A percentile compares a stretch with the other conserved stretches of the same genome.
phyloP scores from a whole-genome alignment of 1,140 invertebrate genomes.

The Ceratoteleas bidentatus region DNA sequence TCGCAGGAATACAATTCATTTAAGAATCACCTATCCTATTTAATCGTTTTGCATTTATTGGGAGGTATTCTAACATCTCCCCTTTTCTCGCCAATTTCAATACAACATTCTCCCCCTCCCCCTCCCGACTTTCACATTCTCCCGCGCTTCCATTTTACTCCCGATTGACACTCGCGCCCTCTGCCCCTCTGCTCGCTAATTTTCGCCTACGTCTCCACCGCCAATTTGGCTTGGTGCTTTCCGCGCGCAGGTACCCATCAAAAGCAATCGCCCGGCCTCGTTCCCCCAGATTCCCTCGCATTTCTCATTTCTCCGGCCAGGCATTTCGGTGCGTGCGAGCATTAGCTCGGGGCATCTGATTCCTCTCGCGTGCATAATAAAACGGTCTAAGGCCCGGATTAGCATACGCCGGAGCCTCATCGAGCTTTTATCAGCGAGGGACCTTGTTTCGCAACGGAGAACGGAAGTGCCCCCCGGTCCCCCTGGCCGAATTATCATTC shows the following conservation, averaged over 20 bases:
- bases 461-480: conserved; percentile 57
- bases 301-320: conserved; percentile 32
- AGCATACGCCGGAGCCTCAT: conserved; percentile 49
- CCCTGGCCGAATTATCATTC: conserved; percentile 58
- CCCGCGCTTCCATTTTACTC: too few species aligned
- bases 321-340: conserved; percentile 52
- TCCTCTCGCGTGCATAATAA: conserved; percentile 53
- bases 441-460: conserved; percentile 50
- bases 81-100: too few species aligned
- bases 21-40: too few species aligned
- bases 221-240: conserved; percentile 5
- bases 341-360: conserved; percentile 54
- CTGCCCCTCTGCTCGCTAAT: neutral
- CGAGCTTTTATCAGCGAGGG: conserved; percentile 55
- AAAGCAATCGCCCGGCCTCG: conserved; percentile 21
- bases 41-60: too few species aligned
- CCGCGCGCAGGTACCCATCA: conserved; percentile 11
- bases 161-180: neutral
- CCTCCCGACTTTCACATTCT: too few species aligned
- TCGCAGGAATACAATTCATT: too few species aligned
- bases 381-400: conserved; percentile 53
- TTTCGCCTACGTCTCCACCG: neutral
- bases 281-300: conserved; percentile 32
- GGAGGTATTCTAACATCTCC: too few species aligned
- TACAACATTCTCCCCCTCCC: too few species aligned